Evolutionary conservation across 2,888 invertebrate species (phyloP).

Genomic region (Spilosoma lubricipeda): DNA sequence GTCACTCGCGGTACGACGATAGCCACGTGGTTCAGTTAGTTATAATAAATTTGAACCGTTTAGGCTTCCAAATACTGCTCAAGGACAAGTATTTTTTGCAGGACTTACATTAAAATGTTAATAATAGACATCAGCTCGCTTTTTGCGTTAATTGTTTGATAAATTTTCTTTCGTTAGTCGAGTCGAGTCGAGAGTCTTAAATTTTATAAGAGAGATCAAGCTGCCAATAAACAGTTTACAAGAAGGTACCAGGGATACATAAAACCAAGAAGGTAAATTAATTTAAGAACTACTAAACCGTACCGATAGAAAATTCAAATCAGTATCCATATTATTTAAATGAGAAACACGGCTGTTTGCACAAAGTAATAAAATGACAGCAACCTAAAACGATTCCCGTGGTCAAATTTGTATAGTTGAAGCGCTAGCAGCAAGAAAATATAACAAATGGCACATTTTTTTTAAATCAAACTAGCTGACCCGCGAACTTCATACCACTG

Average conservation of each 20-base stretch:
- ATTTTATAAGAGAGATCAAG: no score
- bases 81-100: neutral
- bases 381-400: slow-evolving; percentile 41
- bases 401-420: slow-evolving; percentile 19
- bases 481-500: no score
- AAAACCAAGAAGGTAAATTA: neutral
- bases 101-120: neutral
- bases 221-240: neutral
- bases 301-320: slow-evolving; percentile 4
- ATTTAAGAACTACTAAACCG: neutral
- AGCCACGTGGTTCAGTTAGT: no score
- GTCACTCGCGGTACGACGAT: no score
- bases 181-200: no score
- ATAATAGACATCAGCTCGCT: no score
- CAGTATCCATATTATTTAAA: slow-evolving; percentile 18
- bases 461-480: no score
- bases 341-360: slow-evolving; percentile 32
- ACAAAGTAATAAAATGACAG: slow-evolving; percentile 46
- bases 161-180: no score
- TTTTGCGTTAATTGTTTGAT: no score
- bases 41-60: neutral
- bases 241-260: neutral
- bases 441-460: no score
- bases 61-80: neutral
- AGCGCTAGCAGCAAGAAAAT: neutral